A percentile compares a stretch with the other conserved stretches of the same genome.
Conservation (phyloP, 2,888 invertebrate genomes). For the Andricus quercusramuli region DNA sequence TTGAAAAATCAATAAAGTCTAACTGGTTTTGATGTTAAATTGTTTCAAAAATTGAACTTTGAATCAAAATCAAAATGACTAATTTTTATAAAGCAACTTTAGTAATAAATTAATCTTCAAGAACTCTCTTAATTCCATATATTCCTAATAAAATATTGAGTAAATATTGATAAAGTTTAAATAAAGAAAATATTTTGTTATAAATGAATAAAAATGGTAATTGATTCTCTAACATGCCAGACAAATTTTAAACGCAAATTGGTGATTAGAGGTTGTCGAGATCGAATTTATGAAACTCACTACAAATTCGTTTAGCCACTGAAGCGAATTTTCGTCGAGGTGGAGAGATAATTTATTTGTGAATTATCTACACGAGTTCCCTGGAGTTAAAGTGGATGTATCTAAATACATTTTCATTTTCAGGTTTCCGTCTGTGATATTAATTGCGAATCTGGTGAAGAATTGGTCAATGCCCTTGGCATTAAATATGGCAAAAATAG, state of each 20-base stretch:
- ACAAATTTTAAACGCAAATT: slow-evolving; percentile 29
- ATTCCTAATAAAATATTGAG: too few relatives aligned
- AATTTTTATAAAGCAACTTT: too few relatives aligned
- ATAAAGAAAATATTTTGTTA: too few relatives aligned
- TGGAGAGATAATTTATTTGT: slow-evolving; percentile 5
- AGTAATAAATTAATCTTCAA: too few relatives aligned
- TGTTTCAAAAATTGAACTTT: too few relatives aligned
- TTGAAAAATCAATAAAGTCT: too few relatives aligned
- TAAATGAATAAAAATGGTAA: background rate
- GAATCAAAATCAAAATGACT: too few relatives aligned
- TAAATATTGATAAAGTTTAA: too few relatives aligned
- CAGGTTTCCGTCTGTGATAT: slow-evolving; percentile 89
- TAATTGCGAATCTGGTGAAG: slow-evolving; percentile 85
- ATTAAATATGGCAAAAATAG: slow-evolving; percentile 85
- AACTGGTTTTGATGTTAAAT: too few relatives aligned
- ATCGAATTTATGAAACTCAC: slow-evolving; percentile 11
- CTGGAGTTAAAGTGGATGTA: slow-evolving; percentile 9
- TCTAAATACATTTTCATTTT: slow-evolving; percentile 48
- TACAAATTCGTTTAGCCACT: slow-evolving; percentile 27
- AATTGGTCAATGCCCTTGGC: slow-evolving; percentile 83
- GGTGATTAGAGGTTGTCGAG: background rate
- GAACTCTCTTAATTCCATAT: too few relatives aligned
- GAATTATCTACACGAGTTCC: slow-evolving; percentile 5
- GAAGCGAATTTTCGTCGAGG: slow-evolving; percentile 4
- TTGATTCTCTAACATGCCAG: background rate